Evolutionary conservation across 2,113 vertebrate genomes (phyloP), one percentile per base, ranked within the genome.

Genomic region (Genyomyrus donnyi): DNA sequence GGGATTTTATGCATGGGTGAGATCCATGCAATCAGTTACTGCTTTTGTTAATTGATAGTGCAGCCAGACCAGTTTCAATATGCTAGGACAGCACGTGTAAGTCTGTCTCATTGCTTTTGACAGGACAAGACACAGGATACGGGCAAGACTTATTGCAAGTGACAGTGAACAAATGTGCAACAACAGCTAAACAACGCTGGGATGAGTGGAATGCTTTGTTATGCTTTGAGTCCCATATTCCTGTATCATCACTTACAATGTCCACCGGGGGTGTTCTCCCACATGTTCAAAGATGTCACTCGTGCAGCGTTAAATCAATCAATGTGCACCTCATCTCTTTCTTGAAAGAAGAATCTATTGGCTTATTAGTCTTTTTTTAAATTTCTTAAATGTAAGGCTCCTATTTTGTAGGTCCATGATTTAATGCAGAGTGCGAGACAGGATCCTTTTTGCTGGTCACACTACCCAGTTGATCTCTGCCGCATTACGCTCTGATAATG

Each of bases 21-120:
- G 39, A 35, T 45, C 27, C 39, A n/a, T 3, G 17, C 53, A 62
- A 88, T 62, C 53, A 62, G 87, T 1, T 62, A 39, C 35, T 5
- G 56, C 53, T 58, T 88, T 88, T 88, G 87, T 66, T 88, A 88
- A 88, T 66, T 88, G 87, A 88, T 46, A 19, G 53, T 24, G 87
- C 56, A 31, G 87, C 87, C 87, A 46, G 87, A 39, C 35, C 24
- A 42, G 62, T 88, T 88, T 46, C 56, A 19, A 62, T 42, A 19
- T 9, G 17, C 31, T 1, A 24, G 53, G 39, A 24, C 39, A 66
- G 5, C 7, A 19, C 19, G 24, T 88, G 35, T 21, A 46, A 62
- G 35, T 62, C 39, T 62, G 19, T 13, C 5, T 62, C 45, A 88
- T 88, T 66, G 53, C 35, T 31, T 39, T 17, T 46, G 87, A 88